Conservation (phyloP, 1,140 invertebrate genomes). For the Trachelipus rathkii region DNA sequence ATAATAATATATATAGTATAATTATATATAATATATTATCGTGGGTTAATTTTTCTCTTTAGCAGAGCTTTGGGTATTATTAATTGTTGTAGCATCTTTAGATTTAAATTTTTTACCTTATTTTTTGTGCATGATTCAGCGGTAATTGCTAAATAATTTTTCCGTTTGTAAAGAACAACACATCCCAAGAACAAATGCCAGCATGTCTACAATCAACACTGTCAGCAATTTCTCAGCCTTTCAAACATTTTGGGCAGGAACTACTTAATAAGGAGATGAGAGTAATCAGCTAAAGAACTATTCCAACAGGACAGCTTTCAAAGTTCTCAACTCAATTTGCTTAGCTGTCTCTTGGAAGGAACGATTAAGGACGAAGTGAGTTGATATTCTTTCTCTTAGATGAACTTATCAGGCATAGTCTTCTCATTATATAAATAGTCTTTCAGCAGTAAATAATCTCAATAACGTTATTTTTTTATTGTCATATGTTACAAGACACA, state of each 20-base stretch:
- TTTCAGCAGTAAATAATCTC: too few relatives aligned
- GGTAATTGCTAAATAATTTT: too few relatives aligned
- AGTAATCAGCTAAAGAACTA: background rate
- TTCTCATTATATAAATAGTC: background rate
- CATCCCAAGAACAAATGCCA: background rate
- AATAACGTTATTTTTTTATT: background rate
- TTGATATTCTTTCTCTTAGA: background rate
- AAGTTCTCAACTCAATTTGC: background rate
- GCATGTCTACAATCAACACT: background rate
- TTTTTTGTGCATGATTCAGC: too few relatives aligned
- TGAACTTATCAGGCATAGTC: background rate
- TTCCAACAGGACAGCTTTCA: background rate
- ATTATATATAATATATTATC: too few relatives aligned
- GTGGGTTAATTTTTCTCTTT: too few relatives aligned
- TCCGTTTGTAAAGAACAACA: too few relatives aligned
- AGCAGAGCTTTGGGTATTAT: too few relatives aligned
- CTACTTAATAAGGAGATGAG: background rate
- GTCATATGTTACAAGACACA: too few relatives aligned
- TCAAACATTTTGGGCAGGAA: background rate
- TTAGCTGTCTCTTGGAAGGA: background rate
- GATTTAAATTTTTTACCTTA: too few relatives aligned
- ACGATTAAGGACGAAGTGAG: background rate
- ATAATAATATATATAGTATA: too few relatives aligned
- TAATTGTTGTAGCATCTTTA: too few relatives aligned
- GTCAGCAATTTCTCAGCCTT: background rate